These are phyloP conservation scores for Ciconia maguari DNA, from an alignment of 2,113 vertebrate genomes.

Conservation along the genomic window DNA sequence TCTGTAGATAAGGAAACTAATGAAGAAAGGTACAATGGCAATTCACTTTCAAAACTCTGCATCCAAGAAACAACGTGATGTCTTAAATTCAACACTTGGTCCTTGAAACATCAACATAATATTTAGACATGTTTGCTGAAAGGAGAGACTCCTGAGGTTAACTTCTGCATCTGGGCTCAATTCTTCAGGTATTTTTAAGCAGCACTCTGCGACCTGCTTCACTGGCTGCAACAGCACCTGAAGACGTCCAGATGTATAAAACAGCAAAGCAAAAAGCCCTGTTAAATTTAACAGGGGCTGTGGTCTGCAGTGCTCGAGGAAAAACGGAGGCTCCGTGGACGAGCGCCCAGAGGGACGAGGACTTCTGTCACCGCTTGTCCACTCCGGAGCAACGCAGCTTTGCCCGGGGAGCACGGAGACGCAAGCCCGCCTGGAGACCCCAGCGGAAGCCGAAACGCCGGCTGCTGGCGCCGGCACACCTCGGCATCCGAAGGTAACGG, in stretches of 20 bases:
- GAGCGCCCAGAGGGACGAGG: fast-evolving
- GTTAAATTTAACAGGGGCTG: fast-evolving
- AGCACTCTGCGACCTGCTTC: neutral
- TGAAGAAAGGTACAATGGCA: fast-evolving
- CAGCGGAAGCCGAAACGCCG: fast-evolving
- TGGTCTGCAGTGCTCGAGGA: fast-evolving
- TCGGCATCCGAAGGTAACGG: fast-evolving
- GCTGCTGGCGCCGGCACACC: neutral
- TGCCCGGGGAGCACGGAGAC: neutral
- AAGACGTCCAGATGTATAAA: neutral
- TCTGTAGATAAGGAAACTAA: neutral
- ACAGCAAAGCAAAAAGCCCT: too few relatives aligned
- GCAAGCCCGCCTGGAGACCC: fast-evolving
- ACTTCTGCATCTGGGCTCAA: neutral
- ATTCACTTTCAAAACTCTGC: neutral
- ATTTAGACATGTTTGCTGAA: neutral
- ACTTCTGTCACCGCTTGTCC: fast-evolving
- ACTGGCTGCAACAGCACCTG: neutral
- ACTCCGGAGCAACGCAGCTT: neutral
- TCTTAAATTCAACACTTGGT: neutral
- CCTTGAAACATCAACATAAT: neutral
- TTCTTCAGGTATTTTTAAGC: neutral
- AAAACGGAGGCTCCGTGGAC: fast-evolving
- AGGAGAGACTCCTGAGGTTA: neutral
- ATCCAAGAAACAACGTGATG: neutral